Evolutionary conservation across 2,113 vertebrate species (phyloP), one percentile per base, ranked within the genome.

Genomic region (Monopterus albus): DNA sequence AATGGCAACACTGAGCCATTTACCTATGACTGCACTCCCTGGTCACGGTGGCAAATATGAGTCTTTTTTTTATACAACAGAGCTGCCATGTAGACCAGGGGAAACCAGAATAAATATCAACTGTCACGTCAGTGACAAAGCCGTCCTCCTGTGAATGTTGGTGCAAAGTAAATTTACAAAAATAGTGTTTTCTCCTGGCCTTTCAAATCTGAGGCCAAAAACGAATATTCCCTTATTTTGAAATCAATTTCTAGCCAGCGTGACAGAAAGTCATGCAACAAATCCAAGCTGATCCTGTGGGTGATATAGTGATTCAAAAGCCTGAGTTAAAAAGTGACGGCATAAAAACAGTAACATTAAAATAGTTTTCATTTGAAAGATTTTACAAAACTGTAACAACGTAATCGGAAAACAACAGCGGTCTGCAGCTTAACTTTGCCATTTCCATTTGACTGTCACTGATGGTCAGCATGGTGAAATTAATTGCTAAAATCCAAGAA

Each of bases 381-480:
- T 42, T 56, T 17, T 4, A n/a, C 7, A 0, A 14, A 18, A 10
- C 11, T 25, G 20, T 2, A 35, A 18, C 25, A 35, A 12, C 21
- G 3, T 25, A 9, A 28, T n/a, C 28, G 15, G 12, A 31, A 25
- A 35, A 17, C 3, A 12, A 39, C 17, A 43, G 23, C 18, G 40
- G 7, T 70, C 5, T 0, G n/a, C n/a, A 26, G 43, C 40, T 67
- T 25, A 8, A 60, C 23, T 40, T 45, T 35, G 49, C 46, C 31
- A 9, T 43, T 31, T 33, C 23, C 33, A 33, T 35, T 33, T 39
- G 25, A 11, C 42, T 59, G 20, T 61, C 43, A 51, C 33, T 8
- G 28, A 12, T 63, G 43, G 61, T 67, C 58, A 82, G 43, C 17
- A 28, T 20, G 26, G 72, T 59, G 11, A 74, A 77, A 82, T 71